Evolutionary conservation across 2,113 vertebrate species (phyloP).

Genomic region (Cyanoliseus patagonus): DNA sequence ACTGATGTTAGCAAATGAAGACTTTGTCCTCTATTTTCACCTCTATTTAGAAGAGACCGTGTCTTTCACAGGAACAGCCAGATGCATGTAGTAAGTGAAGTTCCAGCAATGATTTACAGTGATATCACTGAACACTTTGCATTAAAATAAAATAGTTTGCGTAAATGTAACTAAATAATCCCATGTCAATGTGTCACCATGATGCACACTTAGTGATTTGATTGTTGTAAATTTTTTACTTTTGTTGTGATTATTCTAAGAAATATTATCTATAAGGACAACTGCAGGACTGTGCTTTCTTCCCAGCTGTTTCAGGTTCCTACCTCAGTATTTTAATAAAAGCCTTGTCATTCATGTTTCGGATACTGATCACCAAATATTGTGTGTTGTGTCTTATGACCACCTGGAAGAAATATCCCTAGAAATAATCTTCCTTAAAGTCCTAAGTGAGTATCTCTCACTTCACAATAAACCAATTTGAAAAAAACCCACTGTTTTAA

Average conservation of each 20-base stretch:
- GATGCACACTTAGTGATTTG: not conserved
- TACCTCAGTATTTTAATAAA: not conserved
- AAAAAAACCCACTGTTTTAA: not conserved
- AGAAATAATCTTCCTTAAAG: not conserved
- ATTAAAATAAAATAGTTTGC: not conserved
- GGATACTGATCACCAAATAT: not conserved
- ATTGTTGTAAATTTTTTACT: not conserved
- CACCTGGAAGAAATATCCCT: not conserved
- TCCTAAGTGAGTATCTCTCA: not conserved
- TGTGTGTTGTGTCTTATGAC: not conserved
- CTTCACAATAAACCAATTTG: not conserved
- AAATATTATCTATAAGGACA: not conserved
- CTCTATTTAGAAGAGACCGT: not conserved
- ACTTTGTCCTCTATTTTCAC: not conserved
- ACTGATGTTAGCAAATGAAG: not conserved
- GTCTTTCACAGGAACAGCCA: not conserved
- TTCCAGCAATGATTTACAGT: not conserved
- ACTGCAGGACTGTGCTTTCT: not conserved
- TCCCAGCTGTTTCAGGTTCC: not conserved
- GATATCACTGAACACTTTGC: not conserved
- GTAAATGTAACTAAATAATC: not conserved
- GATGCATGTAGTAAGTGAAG: not conserved
- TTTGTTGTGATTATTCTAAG: not conserved
- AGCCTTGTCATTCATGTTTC: not conserved
- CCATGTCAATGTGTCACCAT: no score